Percentiles rank a stretch among this genome's conserved stretches.
Conservation (phyloP, 2,888 invertebrate species). For the Drosophila pseudotalamancana region DNA sequence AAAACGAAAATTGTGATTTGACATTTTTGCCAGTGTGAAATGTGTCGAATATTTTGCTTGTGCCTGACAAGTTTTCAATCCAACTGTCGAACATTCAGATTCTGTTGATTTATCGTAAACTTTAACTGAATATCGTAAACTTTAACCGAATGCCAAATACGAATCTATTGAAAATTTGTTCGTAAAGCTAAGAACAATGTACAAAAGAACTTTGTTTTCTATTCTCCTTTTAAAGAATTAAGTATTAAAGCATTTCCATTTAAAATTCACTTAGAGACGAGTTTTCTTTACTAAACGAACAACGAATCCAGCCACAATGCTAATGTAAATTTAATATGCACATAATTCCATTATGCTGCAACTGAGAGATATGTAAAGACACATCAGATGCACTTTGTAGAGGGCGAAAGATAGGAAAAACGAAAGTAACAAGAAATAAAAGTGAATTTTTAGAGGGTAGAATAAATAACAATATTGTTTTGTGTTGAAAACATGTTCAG, state of each 20-base stretch:
- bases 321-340: constrained; percentile 65
- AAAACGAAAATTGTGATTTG: constrained; percentile 21
- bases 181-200: not conserved
- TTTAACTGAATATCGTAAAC: constrained; percentile 14
- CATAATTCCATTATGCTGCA: constrained; percentile 55
- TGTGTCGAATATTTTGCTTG: constrained; percentile 23
- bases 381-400: constrained; percentile 21
- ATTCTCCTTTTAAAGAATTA: not conserved
- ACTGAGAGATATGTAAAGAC: constrained; percentile 16
- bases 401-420: not conserved
- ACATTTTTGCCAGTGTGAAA: constrained; percentile 48
- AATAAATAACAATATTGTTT: constrained; percentile 52
- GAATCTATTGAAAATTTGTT: not conserved
- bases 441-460: not conserved
- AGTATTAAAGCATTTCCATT: not conserved
- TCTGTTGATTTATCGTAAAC: constrained; percentile 51
- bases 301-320: constrained; percentile 22
- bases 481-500: constrained; percentile 62
- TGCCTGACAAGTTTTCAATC: constrained; percentile 19
- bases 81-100: constrained; percentile 39
- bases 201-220: no score
- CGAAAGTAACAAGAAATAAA: not conserved
- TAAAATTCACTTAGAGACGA: not conserved
- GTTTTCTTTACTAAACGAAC: not conserved
- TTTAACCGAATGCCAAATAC: not conserved